Evolutionary conservation across 2,888 invertebrate genomes (phyloP), one percentile per base, ranked within the genome.

Genomic region (Zygogramma bicolorata): DNA sequence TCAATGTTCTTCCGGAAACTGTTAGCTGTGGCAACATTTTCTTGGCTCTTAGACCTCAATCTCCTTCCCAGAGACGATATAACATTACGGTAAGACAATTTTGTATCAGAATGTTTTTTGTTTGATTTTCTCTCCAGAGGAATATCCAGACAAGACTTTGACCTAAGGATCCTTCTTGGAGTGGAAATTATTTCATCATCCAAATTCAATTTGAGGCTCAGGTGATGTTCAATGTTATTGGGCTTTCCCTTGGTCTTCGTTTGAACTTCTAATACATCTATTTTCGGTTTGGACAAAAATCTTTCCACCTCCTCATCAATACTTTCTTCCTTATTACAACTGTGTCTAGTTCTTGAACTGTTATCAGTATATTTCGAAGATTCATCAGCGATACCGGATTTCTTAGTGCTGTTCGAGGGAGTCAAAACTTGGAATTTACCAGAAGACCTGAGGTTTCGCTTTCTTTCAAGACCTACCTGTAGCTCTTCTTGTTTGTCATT

Each of bases 71-170:
- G 15, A n/a, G 53, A 53, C n/a, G 53, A 25, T 25, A n/a, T 13
- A 8, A 27, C 18, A 13, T 53, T 27, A 6, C 53, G 53, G n/a
- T 10, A 3, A 25, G 40, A 29, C 46, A 42, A 20, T 63, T 18
- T 63, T n/a, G 38, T 57, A 5, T 18, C 61, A 20, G 31, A 27
- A 1, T 20, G 10, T 60, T 29, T n/a, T 27, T 5, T 69, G 20
- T 0, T 29, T 62, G 18, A 18, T 1, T 31, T 57, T 18, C 29
- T n/a, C 18, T 27, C 20, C 29, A 27, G 4, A 31, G 46, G 10
- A 71, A 25, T 53, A 22, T 68, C 62, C 38, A 58, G 13, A 49
- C 71, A 46, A 4, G 65, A 65, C 25, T 34, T 62, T 5, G 70
- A 66, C 7, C 70, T 66, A 15, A 70, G 53, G 38, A 40, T 53